Conservation (phyloP, 2,888 invertebrate genomes). For the Orchesella flavescens region DNA sequence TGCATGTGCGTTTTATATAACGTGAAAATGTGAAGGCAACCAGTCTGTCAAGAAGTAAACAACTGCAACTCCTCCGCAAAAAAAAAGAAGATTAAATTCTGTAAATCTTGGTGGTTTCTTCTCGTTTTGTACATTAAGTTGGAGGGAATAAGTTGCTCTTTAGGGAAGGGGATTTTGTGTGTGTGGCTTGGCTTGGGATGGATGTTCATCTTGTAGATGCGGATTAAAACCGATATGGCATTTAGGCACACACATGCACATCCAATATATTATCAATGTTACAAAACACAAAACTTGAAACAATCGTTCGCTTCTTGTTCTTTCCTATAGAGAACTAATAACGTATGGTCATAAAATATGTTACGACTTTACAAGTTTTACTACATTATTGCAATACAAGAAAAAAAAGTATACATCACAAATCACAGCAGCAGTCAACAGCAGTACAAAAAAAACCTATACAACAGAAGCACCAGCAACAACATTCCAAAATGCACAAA, state of each 20-base stretch:
- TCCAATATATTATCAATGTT: slow-evolving; percentile 3
- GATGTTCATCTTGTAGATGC: neutral
- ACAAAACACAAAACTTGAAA: too few species aligned
- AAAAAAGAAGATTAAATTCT: slow-evolving; percentile 29
- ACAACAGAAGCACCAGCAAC: neutral
- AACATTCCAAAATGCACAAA: slow-evolving; percentile 50
- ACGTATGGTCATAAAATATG: slow-evolving; percentile 1
- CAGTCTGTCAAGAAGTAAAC: slow-evolving; percentile 54
- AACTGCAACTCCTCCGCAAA: slow-evolving; percentile 32
- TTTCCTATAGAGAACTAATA: too few species aligned
- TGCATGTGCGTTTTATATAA: neutral
- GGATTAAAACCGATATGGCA: neutral
- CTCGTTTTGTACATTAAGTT: neutral
- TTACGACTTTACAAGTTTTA: slow-evolving; percentile 4
- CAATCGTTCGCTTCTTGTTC: too few species aligned
- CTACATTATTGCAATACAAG: neutral
- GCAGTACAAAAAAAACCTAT: too few species aligned
- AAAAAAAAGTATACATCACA: neutral
- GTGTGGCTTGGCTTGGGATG: neutral
- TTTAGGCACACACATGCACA: neutral
- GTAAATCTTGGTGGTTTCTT: slow-evolving; percentile 3
- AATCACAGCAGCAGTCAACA: neutral
- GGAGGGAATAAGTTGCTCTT: neutral
- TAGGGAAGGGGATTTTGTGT: neutral
- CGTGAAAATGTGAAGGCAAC: slow-evolving; percentile 14